Conservation (phyloP, 2,113 vertebrate genomes). For the Odobenus rosmarus region DNA sequence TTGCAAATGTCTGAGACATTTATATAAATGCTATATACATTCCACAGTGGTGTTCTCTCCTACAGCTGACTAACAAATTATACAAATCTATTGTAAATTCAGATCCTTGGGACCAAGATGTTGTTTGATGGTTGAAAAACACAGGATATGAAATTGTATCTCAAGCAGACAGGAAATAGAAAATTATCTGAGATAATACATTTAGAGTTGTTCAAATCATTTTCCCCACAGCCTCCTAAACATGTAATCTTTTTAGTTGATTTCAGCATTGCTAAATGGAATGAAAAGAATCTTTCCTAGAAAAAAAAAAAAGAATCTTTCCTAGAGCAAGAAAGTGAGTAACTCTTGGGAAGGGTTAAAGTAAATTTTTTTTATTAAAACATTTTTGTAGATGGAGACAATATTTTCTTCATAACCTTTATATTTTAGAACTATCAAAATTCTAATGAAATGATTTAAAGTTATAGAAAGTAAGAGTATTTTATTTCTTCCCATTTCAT, state of each 20-base stretch:
- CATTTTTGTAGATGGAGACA: slow-evolving; percentile 54
- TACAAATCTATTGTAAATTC: slow-evolving; percentile 49
- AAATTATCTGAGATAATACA: slow-evolving; percentile 63
- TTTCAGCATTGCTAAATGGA: slow-evolving; percentile 47
- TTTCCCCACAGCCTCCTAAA: slow-evolving; percentile 73
- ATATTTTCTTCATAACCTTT: slow-evolving; percentile 49
- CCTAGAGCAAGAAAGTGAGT: slow-evolving; percentile 58
- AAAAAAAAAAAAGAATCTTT: background rate
- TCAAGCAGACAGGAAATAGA: slow-evolving; percentile 68
- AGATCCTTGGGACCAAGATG: slow-evolving; percentile 37
- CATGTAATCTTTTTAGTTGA: slow-evolving; percentile 65
- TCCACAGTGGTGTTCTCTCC: background rate
- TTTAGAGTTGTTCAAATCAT: slow-evolving; percentile 71
- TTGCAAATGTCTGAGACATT: background rate
- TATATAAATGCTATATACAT: background rate
- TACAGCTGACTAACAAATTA: slow-evolving; percentile 54
- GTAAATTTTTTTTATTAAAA: slow-evolving; percentile 64
- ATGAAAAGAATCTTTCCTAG: slow-evolving; percentile 62
- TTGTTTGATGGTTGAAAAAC: slow-evolving; percentile 61
- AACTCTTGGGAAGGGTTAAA: slow-evolving; percentile 71
- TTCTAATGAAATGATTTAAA: slow-evolving; percentile 65
- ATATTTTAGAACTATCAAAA: slow-evolving; percentile 46
- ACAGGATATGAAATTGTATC: slow-evolving; percentile 65
- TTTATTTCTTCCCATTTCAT: slow-evolving; percentile 58
- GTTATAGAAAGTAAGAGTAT: slow-evolving; percentile 28